These are phyloP conservation scores for Rhyacophila brunnea DNA, from an alignment of 1,140 invertebrate genomes.

Conservation along the genomic window DNA sequence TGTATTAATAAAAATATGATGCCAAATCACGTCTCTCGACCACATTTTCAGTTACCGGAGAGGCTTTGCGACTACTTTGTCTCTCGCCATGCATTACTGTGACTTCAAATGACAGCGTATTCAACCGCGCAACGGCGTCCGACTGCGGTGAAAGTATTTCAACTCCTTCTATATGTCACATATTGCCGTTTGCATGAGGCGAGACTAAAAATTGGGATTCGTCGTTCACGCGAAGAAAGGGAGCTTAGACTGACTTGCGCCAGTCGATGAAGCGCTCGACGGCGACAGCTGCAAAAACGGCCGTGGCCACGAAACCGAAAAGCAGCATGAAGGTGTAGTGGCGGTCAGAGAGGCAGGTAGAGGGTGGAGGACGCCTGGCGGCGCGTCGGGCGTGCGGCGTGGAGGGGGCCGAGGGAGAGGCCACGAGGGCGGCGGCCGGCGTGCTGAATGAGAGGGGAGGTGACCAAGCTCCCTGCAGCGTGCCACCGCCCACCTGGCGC, in stretches of 20 bases:
- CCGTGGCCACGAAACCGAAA: constrained; percentile 60
- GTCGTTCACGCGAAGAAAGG: not conserved
- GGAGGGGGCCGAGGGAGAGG: constrained; percentile 24
- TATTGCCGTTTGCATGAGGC: too few relatives aligned
- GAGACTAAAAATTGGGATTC: too few relatives aligned
- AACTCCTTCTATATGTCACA: too few relatives aligned
- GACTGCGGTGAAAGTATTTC: too few relatives aligned
- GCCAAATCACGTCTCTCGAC: too few relatives aligned
- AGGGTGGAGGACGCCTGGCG: constrained; percentile 36
- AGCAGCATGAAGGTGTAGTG: constrained; percentile 66
- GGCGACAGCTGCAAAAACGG: constrained; percentile 62
- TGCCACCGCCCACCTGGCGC: constrained; percentile 56
- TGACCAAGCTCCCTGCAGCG: constrained; percentile 67
- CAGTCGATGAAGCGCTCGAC: constrained; percentile 53
- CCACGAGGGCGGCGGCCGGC: constrained; percentile 26
- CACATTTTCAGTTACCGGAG: too few relatives aligned
- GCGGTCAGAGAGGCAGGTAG: constrained; percentile 58
- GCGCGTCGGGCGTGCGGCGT: constrained; percentile 36
- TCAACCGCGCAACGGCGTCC: too few relatives aligned
- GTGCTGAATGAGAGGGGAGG: constrained; percentile 34
- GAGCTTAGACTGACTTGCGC: constrained; percentile 23
- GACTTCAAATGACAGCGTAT: too few relatives aligned
- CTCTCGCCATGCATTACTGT: too few relatives aligned
- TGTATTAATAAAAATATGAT: too few relatives aligned
- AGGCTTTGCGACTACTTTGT: too few relatives aligned